Percentiles rank a stretch among this genome's conserved stretches.
phyloP scores from a whole-genome alignment of 2,797 vertebrate genomes.

The Eulemur coronatus region DNA sequence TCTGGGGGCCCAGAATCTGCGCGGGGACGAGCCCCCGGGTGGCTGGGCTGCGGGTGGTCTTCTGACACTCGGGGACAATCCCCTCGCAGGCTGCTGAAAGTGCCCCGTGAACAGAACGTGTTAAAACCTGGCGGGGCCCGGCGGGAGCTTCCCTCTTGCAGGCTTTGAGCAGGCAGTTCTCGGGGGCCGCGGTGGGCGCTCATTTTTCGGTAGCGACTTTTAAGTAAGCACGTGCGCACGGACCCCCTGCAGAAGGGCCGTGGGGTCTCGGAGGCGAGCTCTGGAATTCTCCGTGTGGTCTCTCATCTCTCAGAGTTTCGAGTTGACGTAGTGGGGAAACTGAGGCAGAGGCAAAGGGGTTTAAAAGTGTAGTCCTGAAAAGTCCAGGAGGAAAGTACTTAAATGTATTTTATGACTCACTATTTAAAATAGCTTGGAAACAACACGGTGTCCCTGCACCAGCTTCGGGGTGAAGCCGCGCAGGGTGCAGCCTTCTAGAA shows the following conservation, averaged over 20 bases:
- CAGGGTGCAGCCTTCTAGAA: accelerated
- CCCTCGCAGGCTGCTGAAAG: accelerated
- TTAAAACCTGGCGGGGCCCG: background rate
- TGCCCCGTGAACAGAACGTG: accelerated
- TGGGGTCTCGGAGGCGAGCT: background rate
- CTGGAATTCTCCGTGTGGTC: accelerated
- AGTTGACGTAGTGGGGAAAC: accelerated
- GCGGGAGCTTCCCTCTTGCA: accelerated
- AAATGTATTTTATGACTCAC: accelerated
- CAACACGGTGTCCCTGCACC: too few relatives aligned
- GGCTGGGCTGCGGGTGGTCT: background rate
- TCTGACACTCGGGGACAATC: background rate
- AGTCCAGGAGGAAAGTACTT: background rate
- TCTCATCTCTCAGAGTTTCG: accelerated
- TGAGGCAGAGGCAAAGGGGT: background rate
- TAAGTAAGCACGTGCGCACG: accelerated
- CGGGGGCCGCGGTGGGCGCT: accelerated
- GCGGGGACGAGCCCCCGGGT: background rate
- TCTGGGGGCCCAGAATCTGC: background rate
- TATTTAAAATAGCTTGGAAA: background rate
- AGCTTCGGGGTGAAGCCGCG: background rate
- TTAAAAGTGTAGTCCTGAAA: background rate
- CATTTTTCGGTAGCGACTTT: accelerated
- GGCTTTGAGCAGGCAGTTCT: background rate
- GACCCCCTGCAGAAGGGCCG: accelerated